Evolutionary conservation across 2,888 invertebrate genomes (phyloP).

Genomic region (Pyrgus malvae): DNA sequence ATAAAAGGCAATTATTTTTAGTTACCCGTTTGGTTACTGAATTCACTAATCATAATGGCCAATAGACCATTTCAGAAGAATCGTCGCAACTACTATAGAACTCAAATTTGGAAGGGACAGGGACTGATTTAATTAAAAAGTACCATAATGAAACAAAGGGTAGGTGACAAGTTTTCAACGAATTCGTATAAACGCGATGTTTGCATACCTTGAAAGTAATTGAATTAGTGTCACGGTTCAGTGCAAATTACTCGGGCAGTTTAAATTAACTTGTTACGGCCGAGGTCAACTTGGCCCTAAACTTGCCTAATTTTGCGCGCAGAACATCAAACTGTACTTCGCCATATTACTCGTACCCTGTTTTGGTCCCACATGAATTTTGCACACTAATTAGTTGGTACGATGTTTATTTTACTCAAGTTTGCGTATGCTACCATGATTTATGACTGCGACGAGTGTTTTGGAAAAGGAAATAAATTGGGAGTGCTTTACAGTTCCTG

Average conservation of each 20-base stretch:
- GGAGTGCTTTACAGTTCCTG: slow-evolving; percentile 17
- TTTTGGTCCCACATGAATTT: slow-evolving; percentile 78
- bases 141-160: no score
- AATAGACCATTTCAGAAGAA: no score
- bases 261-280: slow-evolving; percentile 78
- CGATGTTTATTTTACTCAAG: slow-evolving; percentile 76
- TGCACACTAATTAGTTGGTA: slow-evolving; percentile 77
- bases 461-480: slow-evolving; percentile 26
- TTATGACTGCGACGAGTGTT: slow-evolving; percentile 51
- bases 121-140: no score
- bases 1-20: no score
- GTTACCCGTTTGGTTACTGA: no score
- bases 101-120: no score
- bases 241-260: slow-evolving; percentile 75
- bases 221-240: slow-evolving; percentile 76
- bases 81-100: no score
- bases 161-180: slow-evolving; percentile 7
- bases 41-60: no score
- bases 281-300: slow-evolving; percentile 74
- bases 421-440: slow-evolving; percentile 69
- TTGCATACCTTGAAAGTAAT: slow-evolving; percentile 73
- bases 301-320: slow-evolving; percentile 79
- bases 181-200: slow-evolving; percentile 41
- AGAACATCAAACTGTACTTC: slow-evolving; percentile 79
- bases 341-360: slow-evolving; percentile 62